A percentile compares a stretch with the other conserved stretches of the same genome.
Evolutionary conservation across 37 sponge, comb jelly and placozoan species (phyloP).

Genomic region (Aphrocallistes beatrix): DNA sequence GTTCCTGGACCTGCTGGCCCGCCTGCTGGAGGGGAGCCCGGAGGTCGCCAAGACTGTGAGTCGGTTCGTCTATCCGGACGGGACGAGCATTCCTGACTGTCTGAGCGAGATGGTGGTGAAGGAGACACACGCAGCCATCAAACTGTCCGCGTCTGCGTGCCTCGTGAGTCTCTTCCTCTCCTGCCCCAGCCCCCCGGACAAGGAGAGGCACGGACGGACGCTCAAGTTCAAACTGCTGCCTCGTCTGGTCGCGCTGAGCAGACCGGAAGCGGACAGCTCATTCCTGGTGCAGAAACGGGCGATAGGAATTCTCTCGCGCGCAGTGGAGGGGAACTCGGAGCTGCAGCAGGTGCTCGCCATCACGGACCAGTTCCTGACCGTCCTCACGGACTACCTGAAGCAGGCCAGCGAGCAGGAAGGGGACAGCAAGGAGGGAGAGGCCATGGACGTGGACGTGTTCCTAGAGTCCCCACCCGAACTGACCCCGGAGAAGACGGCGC

Average conservation of each 20-base stretch:
- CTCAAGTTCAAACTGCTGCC: background rate
- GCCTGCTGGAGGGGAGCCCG: background rate
- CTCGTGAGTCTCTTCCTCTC: background rate
- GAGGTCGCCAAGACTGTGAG: background rate
- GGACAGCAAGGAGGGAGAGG: background rate
- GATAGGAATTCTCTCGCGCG: background rate
- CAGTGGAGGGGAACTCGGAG: background rate
- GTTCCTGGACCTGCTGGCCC: background rate
- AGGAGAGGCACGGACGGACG: background rate
- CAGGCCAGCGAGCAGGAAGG: background rate
- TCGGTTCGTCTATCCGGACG: background rate
- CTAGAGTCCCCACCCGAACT: background rate
- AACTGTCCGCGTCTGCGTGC: background rate
- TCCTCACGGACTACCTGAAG: background rate
- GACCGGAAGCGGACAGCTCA: background rate
- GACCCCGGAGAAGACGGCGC: background rate
- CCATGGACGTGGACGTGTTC: constrained; percentile 11
- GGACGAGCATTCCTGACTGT: background rate
- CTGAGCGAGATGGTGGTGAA: background rate
- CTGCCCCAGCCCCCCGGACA: background rate
- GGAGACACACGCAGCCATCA: background rate
- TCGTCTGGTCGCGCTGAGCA: background rate
- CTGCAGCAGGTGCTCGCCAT: background rate
- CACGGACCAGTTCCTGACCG: constrained; percentile 4
- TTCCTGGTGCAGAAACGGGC: background rate